These are phyloP conservation scores for Parasteatoda tepidariorum DNA, from an alignment of 1,140 invertebrate genomes.

Conservation along the genomic window DNA sequence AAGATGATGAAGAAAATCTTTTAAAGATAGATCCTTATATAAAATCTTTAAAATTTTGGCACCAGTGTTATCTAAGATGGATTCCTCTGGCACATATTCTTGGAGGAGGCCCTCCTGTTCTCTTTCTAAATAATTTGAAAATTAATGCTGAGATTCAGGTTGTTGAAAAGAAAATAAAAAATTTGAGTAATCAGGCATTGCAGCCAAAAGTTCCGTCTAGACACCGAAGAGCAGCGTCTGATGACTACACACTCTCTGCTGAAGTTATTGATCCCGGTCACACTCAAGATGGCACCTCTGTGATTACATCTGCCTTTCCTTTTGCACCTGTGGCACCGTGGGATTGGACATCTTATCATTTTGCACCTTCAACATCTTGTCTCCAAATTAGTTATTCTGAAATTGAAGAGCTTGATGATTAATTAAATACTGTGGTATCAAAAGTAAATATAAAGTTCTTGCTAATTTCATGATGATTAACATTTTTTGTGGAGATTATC, in stretches of 20 bases:
- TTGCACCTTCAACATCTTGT: constrained; percentile 55
- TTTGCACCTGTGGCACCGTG: constrained; percentile 65
- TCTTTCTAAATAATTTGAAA: constrained; percentile 72
- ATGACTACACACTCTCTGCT: constrained; percentile 67
- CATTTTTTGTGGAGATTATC: no score
- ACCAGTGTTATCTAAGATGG: constrained; percentile 90
- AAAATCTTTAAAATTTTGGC: constrained; percentile 80
- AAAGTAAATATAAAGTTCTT: no score
- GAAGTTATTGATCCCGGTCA: constrained; percentile 63
- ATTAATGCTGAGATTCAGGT: constrained; percentile 68
- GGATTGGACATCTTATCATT: constrained; percentile 60
- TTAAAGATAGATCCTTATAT: constrained; percentile 63
- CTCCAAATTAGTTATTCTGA: constrained; percentile 39
- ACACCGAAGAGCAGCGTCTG: constrained; percentile 62
- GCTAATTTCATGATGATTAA: no score
- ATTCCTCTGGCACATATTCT: constrained; percentile 83
- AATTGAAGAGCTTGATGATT: constrained; percentile 45
- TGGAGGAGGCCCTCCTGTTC: constrained; percentile 78
- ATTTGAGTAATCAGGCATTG: constrained; percentile 27
- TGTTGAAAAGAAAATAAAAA: constrained; percentile 63
- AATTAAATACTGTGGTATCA: no score
- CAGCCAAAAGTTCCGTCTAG: constrained; percentile 58
- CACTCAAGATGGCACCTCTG: constrained; percentile 64
- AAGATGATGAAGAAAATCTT: constrained; percentile 61
- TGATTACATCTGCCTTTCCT: constrained; percentile 68